Conservation (phyloP, 2,888 invertebrate species). For the Phortica okadai region DNA sequence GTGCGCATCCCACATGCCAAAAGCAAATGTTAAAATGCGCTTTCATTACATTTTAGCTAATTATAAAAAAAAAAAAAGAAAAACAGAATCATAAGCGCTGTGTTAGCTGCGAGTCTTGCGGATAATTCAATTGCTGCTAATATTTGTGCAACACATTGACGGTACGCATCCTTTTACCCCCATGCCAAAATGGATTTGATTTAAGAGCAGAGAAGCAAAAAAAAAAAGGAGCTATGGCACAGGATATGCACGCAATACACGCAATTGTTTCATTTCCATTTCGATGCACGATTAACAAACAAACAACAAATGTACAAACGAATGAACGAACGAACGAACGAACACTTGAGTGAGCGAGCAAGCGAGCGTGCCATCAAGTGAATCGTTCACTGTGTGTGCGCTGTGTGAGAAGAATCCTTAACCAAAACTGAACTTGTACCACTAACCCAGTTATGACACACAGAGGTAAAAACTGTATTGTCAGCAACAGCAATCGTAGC, state of each 20-base stretch:
- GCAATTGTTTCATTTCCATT: constrained; percentile 31
- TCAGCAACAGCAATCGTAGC: constrained; percentile 19
- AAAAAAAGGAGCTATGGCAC: not conserved
- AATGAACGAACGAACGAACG: too few relatives aligned
- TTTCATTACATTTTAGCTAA: not conserved
- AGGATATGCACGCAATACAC: constrained; percentile 21
- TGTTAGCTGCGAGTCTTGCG: too few relatives aligned
- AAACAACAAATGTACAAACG: too few relatives aligned
- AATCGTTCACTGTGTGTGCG: constrained; percentile 62
- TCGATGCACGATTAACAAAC: constrained; percentile 27
- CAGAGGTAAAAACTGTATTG: not conserved
- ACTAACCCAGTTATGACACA: constrained; percentile 69
- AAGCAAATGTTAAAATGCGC: too few relatives aligned
- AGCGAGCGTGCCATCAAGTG: constrained; percentile 43
- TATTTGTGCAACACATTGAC: too few relatives aligned
- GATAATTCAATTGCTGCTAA: too few relatives aligned
- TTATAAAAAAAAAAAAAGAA: not conserved
- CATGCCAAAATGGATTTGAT: not conserved
- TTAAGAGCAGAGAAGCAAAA: not conserved
- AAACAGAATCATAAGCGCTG: not conserved
- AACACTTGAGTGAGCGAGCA: constrained; percentile 12
- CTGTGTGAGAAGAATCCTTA: too few relatives aligned
- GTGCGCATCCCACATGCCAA: too few relatives aligned
- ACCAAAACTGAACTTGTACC: constrained; percentile 73
- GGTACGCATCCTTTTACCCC: not conserved